Evolutionary conservation across 2,797 vertebrate species (phyloP), one percentile per base, ranked within the genome.

Genomic region (Oceanodroma leucorhoa): DNA sequence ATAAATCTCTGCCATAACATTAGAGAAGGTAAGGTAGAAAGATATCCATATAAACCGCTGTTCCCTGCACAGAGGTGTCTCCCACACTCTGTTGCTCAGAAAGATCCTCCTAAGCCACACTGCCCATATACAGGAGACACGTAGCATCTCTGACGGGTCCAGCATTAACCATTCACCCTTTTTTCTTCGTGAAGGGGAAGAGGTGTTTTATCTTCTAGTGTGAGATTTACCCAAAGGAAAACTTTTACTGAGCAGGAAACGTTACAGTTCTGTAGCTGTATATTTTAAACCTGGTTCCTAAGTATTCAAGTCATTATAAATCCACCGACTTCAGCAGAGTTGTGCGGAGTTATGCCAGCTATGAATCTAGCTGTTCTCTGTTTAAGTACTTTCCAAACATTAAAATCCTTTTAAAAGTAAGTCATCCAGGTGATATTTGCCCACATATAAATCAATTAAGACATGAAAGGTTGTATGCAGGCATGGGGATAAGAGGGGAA

Each of bases 261-360:
- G 26, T 26, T 83, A 70, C 48, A 62, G 46, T 15, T 61, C 64
- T 60, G 50, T 20, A 64, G 87, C 50, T 94, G 82, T 61, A 46
- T 93, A 96, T 94, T 94, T 95, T 83, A 95, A 95, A 76, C 30
- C 51, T 57, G 48, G 45, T 83, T 94, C 61, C 76, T 64, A 67
- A 93, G 61, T 65, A 80, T 83, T 71, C 64, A 41, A 69, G 89
- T 84, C 89, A 83, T 81, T 93, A 81, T 55, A 94, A 94, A 95
- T 70, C 70, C 93, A 78, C 77, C 66, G 83, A 88, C 77, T 94
- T 88, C 89, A 96, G 83, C 93, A 93, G 87, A 89, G 82, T 53
- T 72, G 41, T 34, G 65, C 65, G 71, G 72, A 95, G 79, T 90
- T 91, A 90, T 72, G 62, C 54, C 72, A 78, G 76, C 76, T 30